Conservation (phyloP, 2,113 vertebrate genomes). For the Plecturocebus donacophilus region DNA sequence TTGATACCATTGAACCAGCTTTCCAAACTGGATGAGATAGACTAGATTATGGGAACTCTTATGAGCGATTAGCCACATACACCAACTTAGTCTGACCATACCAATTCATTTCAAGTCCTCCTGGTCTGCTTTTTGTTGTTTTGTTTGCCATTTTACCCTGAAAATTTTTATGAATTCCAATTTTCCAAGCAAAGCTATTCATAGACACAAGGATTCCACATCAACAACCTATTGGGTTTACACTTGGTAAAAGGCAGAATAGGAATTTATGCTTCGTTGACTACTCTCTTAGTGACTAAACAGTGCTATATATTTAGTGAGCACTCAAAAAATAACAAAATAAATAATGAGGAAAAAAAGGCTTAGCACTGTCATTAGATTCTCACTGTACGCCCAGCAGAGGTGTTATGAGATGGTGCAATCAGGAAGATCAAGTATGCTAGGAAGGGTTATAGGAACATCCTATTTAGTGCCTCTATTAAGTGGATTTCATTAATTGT, state of each 20-base stretch:
- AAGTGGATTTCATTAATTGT: not conserved
- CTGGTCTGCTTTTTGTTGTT: not conserved
- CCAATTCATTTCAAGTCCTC: not conserved
- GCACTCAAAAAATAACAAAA: not conserved
- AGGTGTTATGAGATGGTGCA: not conserved
- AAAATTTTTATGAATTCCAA: not conserved
- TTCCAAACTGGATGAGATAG: not conserved
- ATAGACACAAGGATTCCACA: not conserved
- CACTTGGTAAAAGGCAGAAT: not conserved
- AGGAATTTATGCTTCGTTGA: not conserved
- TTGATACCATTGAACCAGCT: not conserved
- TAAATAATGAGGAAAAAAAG: not conserved
- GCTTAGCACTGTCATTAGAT: not conserved
- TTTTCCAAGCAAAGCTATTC: constrained; percentile 22
- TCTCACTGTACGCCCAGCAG: not conserved
- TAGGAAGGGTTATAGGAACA: not conserved
- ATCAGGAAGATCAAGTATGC: not conserved
- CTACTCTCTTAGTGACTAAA: not conserved
- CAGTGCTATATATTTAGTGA: not conserved
- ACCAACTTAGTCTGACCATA: not conserved
- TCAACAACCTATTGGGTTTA: not conserved
- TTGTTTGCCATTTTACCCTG: not conserved
- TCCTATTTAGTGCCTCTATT: not conserved
- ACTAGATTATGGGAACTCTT: not conserved
- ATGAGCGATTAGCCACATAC: not conserved